Evolutionary conservation across 2,888 invertebrate genomes (phyloP).

Genomic region (Oscheius onirici): DNA sequence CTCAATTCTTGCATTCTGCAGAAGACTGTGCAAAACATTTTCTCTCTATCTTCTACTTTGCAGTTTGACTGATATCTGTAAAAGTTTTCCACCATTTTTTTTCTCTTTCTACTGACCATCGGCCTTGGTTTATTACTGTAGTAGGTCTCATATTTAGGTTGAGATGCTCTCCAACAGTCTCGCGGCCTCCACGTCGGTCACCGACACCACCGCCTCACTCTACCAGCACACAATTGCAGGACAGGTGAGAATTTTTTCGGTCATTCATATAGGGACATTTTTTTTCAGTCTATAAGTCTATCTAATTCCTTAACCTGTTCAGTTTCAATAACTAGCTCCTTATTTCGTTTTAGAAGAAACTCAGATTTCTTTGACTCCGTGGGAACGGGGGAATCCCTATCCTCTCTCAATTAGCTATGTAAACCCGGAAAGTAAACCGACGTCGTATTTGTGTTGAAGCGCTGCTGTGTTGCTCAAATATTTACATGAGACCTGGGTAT

Average conservation of each 20-base stretch:
- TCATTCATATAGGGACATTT: background rate
- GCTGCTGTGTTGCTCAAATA: slow-evolving; percentile 34
- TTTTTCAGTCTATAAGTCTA: too few species aligned
- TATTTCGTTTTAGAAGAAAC: too few species aligned
- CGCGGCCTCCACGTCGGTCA: slow-evolving; percentile 24
- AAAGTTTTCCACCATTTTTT: too few species aligned
- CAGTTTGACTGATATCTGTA: too few species aligned
- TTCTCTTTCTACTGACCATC: background rate
- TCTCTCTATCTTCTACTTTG: background rate
- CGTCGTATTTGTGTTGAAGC: slow-evolving; percentile 36
- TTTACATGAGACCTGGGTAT: slow-evolving; percentile 34
- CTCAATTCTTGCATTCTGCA: too few species aligned
- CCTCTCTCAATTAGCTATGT: slow-evolving; percentile 30
- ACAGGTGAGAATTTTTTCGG: background rate
- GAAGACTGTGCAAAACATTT: background rate
- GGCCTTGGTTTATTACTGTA: slow-evolving; percentile 25
- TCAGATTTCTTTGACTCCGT: background rate
- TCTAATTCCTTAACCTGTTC: too few species aligned
- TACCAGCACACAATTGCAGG: slow-evolving; percentile 28
- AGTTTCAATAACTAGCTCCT: too few species aligned
- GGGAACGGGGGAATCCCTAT: slow-evolving; percentile 32
- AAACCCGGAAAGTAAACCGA: slow-evolving; percentile 38
- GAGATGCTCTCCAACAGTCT: slow-evolving; percentile 31
- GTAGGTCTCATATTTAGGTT: slow-evolving; percentile 31
- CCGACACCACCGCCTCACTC: slow-evolving; percentile 28